Evolutionary conservation across 2,888 invertebrate genomes (phyloP).

Genomic region (Macrostomum cliftonense): DNA sequence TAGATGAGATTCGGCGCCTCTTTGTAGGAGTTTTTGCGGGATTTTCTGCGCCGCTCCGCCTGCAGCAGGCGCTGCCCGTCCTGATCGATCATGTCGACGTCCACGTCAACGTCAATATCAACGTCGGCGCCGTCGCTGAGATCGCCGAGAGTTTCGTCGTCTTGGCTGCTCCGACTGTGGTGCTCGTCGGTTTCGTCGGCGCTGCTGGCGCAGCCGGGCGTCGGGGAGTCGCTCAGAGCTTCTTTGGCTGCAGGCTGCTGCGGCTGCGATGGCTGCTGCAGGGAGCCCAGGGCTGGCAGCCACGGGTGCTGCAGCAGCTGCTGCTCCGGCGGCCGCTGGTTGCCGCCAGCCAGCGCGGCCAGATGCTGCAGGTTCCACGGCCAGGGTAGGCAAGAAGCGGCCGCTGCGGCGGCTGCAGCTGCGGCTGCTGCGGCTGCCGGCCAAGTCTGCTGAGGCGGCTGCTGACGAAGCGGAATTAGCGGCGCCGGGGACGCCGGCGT

Average conservation of each 20-base stretch:
- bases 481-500: no score
- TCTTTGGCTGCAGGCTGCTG: neutral
- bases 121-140: slow-evolving; percentile 1
- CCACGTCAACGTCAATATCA: neutral
- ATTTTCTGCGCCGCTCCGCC: slow-evolving; percentile 48
- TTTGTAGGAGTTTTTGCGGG: slow-evolving; percentile 71
- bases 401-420: no score
- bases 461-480: no score
- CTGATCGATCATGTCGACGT: slow-evolving; percentile 37
- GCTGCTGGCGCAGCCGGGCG: neutral
- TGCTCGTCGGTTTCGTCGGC: neutral
- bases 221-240: neutral
- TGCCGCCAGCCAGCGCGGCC: neutral
- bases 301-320: neutral
- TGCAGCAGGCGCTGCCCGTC: slow-evolving; percentile 20
- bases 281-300: neutral
- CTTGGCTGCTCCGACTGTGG: neutral
- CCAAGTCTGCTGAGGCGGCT: no score
- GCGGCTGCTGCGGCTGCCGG: no score
- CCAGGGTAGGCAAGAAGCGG: neutral
- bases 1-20: slow-evolving; percentile 77
- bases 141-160: neutral
- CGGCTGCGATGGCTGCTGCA: neutral
- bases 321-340: no score
- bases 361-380: neutral